phyloP scores from a whole-genome alignment of 2,797 vertebrate species.

The Eulemur mongoz region DNA sequence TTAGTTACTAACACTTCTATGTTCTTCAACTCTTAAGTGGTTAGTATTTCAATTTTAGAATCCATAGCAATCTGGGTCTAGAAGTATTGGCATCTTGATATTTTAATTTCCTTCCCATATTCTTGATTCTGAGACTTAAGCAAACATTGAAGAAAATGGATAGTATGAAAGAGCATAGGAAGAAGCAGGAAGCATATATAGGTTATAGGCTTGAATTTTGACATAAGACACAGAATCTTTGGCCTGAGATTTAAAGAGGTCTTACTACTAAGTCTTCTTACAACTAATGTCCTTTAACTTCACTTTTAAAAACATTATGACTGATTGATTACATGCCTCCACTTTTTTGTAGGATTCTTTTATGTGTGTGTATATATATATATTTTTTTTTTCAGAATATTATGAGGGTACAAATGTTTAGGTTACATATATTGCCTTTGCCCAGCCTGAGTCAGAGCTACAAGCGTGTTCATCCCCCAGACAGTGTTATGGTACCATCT shows the following conservation, averaged over 20 bases:
- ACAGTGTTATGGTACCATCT: background rate
- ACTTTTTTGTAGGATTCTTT: background rate
- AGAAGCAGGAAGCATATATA: background rate
- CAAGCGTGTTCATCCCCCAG: no score
- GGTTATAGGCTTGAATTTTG: background rate
- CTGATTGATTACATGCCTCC: background rate
- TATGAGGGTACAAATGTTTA: no score
- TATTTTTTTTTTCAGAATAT: no score
- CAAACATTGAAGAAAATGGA: background rate
- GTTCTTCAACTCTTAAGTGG: background rate
- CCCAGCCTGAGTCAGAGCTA: no score
- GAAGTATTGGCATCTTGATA: background rate
- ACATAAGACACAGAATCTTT: background rate
- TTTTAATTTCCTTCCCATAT: background rate
- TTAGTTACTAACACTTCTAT: background rate
- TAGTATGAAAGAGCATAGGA: background rate
- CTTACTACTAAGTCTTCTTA: background rate
- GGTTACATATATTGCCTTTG: no score
- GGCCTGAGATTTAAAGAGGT: background rate
- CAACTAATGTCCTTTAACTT: background rate
- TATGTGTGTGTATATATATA: no score
- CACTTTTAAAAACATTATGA: background rate
- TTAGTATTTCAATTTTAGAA: conserved; percentile 2
- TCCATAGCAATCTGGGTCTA: background rate
- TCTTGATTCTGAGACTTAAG: conserved; percentile 32